A percentile compares a stretch with the other conserved stretches of the same genome.
Conservation (phyloP, 2,888 invertebrate genomes). For the Lydus trimaculatus region DNA sequence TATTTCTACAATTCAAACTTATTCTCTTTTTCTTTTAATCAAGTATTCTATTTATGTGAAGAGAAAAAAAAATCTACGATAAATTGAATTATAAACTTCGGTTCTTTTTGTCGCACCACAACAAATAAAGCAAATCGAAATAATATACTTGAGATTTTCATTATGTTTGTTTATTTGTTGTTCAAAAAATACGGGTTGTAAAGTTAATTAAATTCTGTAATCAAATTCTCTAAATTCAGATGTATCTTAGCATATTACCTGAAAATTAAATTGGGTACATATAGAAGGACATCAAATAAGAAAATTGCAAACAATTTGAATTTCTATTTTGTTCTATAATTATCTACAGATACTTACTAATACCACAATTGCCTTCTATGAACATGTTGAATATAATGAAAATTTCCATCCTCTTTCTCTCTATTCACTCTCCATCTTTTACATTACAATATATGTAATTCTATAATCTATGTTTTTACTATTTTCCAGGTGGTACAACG, state of each 20-base stretch:
- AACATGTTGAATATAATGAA: constrained; percentile 12
- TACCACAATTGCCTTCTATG: constrained; percentile 6
- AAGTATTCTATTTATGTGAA: not conserved
- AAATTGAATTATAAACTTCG: not conserved
- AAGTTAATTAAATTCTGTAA: not conserved
- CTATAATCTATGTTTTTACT: not conserved
- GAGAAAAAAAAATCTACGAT: not conserved
- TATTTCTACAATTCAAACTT: not conserved
- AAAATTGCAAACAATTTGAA: not conserved
- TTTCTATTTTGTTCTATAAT: not conserved
- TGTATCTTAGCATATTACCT: not conserved
- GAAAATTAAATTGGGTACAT: not conserved
- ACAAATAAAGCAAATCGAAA: not conserved
- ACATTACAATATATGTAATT: not conserved
- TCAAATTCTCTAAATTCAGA: not conserved
- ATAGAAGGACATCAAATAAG: not conserved
- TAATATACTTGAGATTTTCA: not conserved
- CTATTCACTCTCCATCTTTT: constrained; percentile 14
- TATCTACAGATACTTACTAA: not conserved
- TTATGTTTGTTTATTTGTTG: not conserved
- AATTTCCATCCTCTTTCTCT: not conserved
- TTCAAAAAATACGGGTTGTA: too few relatives aligned
- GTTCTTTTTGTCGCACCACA: not conserved
- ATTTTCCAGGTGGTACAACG: constrained; percentile 54
- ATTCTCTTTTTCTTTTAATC: not conserved